Evolutionary conservation across 2,797 vertebrate genomes (phyloP).

Genomic region (Champsocephalus gunnari): DNA sequence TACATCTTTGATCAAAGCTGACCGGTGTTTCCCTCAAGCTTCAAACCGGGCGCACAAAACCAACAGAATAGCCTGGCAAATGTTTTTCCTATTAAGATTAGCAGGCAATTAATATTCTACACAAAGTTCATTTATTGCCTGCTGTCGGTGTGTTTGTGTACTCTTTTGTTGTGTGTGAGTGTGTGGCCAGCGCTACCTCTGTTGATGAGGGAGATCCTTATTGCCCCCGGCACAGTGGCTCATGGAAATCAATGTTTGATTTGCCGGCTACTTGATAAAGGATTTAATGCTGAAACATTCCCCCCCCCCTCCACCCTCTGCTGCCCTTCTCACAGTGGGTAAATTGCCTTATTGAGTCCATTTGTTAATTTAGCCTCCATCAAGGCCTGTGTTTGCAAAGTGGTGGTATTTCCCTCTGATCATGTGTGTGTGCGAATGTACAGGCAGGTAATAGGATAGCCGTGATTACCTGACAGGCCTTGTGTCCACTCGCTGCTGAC

Average conservation of each 20-base stretch:
- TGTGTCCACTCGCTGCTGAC: slow-evolving; percentile 64
- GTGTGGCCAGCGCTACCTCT: slow-evolving; percentile 45
- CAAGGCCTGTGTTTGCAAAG: slow-evolving; percentile 41
- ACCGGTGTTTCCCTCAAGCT: slow-evolving; percentile 40
- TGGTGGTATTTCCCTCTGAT: slow-evolving; percentile 45
- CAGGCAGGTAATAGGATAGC: slow-evolving; percentile 66
- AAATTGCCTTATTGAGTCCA: slow-evolving; percentile 63
- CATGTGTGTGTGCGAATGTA: slow-evolving; percentile 41
- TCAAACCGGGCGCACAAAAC: slow-evolving; percentile 12
- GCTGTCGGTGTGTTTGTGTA: slow-evolving; percentile 37
- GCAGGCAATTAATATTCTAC: slow-evolving; percentile 55
- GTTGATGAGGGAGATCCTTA: slow-evolving; percentile 73
- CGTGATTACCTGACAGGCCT: slow-evolving; percentile 75
- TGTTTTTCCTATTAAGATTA: slow-evolving; percentile 53
- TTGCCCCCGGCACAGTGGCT: slow-evolving; percentile 66
- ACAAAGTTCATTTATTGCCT: slow-evolving; percentile 61
- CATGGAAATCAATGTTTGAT: slow-evolving; percentile 82
- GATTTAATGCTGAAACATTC: slow-evolving; percentile 74
- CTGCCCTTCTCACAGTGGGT: slow-evolving; percentile 39
- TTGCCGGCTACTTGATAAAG: slow-evolving; percentile 80
- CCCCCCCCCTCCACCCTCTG: slow-evolving; percentile 12
- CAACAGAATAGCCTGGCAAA: slow-evolving; percentile 40
- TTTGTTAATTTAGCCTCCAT: slow-evolving; percentile 57
- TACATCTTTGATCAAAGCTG: slow-evolving; percentile 66
- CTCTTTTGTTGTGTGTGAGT: slow-evolving; percentile 45